Conservation (phyloP, 2,888 invertebrate genomes). For the Brachyopa scutellaris region DNA sequence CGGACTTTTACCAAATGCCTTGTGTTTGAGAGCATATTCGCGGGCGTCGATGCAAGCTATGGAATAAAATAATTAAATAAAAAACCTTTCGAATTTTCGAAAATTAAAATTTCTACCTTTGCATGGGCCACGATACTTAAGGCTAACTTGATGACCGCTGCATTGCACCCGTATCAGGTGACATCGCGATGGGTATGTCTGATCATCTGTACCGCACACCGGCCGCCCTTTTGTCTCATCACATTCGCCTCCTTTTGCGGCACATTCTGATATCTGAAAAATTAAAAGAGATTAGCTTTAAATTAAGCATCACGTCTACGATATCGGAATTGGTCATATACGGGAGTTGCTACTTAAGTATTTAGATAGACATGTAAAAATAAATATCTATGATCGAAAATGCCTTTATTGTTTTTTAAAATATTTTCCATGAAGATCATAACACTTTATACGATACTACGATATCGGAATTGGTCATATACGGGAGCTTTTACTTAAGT, state of each 20-base stretch:
- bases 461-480: too few species aligned
- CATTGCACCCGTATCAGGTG: conserved; percentile 90
- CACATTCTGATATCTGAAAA: conserved; percentile 81
- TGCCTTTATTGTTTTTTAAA: too few species aligned
- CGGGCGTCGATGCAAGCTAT: conserved; percentile 83
- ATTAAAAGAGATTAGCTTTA: not conserved
- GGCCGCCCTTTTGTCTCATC: conserved; percentile 81
- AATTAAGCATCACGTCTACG: too few species aligned
- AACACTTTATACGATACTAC: too few species aligned
- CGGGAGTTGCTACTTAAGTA: too few species aligned
- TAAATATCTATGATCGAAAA: too few species aligned
- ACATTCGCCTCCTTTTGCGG: conserved; percentile 81
- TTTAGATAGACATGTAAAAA: too few species aligned
- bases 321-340: too few species aligned
- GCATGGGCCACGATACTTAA: conserved; percentile 89
- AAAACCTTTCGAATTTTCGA: too few species aligned
- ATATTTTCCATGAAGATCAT: too few species aligned
- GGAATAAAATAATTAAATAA: not conserved
- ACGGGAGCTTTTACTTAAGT: too few species aligned
- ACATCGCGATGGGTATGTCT: conserved; percentile 91
- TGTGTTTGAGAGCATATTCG: conserved; percentile 81
- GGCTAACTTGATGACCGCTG: conserved; percentile 86
- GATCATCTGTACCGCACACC: conserved; percentile 85
- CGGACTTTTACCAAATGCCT: conserved; percentile 81
- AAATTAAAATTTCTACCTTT: too few species aligned